Percentiles rank a stretch among this genome's conserved stretches.
Evolutionary conservation across 2,113 vertebrate genomes (phyloP).

Genomic region (Rhizomys pruinosus): DNA sequence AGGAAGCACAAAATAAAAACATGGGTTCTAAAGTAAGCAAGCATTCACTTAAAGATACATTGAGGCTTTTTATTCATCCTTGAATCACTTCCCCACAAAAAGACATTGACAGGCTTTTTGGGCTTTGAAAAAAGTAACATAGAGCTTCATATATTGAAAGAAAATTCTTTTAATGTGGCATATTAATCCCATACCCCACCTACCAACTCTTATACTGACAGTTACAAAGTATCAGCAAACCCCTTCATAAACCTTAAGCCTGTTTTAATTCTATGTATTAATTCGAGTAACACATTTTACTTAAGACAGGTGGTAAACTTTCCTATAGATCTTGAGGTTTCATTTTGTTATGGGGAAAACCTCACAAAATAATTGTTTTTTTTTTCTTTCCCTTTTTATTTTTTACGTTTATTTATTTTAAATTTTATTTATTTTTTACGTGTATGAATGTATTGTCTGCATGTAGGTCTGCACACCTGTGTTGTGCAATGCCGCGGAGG

Average conservation of each 20-base stretch:
- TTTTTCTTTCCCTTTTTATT: too few species aligned
- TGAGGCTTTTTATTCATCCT: neutral
- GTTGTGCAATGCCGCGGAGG: too few species aligned
- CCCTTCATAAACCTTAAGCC: neutral
- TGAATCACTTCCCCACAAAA: neutral
- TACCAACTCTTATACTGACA: neutral
- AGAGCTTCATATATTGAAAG: neutral
- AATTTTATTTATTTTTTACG: too few species aligned
- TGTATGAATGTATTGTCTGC: too few species aligned
- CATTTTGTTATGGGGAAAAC: neutral
- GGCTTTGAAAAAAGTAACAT: conserved; percentile 56
- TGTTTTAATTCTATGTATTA: neutral
- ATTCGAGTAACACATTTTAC: conserved; percentile 53
- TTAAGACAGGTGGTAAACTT: conserved; percentile 67
- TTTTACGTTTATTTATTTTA: too few species aligned
- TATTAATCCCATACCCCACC: conserved; percentile 17
- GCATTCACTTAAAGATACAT: conserved; percentile 44
- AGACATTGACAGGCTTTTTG: neutral
- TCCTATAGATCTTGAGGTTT: conserved; percentile 17
- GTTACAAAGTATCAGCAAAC: neutral
- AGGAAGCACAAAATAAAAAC: neutral
- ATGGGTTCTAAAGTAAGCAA: neutral
- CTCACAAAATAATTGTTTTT: conserved; percentile 30
- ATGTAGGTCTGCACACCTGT: too few species aligned
- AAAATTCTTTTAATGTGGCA: conserved; percentile 20